Evolutionary conservation across 2,113 vertebrate species (phyloP).

Genomic region (Micromys minutus): DNA sequence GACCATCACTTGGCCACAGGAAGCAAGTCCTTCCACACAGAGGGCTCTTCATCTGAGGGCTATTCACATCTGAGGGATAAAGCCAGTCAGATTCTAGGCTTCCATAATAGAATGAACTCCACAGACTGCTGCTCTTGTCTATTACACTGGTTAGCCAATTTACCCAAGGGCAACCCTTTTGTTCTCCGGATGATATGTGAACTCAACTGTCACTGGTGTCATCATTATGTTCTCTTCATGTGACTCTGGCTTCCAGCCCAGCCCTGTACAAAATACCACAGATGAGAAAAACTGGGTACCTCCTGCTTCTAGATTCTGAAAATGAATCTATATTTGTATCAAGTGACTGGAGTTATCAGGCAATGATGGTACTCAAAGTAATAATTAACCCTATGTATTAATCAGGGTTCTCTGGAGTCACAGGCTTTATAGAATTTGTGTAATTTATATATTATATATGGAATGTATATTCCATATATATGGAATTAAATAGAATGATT

Average conservation of each 20-base stretch:
- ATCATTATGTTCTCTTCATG: neutral
- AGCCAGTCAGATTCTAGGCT: slow-evolving; percentile 44
- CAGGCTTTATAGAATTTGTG: neutral
- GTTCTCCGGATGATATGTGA: slow-evolving; percentile 37
- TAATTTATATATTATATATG: neutral
- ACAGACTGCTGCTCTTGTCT: slow-evolving; percentile 42
- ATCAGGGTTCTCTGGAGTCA: neutral
- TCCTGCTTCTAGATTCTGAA: neutral
- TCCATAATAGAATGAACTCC: slow-evolving; percentile 36
- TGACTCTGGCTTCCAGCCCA: neutral
- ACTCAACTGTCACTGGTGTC: neutral
- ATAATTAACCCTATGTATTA: neutral
- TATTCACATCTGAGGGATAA: slow-evolving; percentile 47
- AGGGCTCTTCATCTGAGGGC: slow-evolving; percentile 49
- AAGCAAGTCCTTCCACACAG: slow-evolving; percentile 51
- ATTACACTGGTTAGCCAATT: slow-evolving; percentile 34
- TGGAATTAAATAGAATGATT: neutral
- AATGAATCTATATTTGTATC: neutral
- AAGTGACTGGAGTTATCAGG: neutral
- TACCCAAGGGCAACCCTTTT: slow-evolving; percentile 37
- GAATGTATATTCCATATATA: neutral
- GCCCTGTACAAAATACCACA: neutral
- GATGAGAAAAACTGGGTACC: slow-evolving; percentile 39
- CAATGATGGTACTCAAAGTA: neutral
- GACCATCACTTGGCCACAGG: slow-evolving; percentile 40